Conservation (phyloP, 2,888 invertebrate species). For the Endotricha flammealis region DNA sequence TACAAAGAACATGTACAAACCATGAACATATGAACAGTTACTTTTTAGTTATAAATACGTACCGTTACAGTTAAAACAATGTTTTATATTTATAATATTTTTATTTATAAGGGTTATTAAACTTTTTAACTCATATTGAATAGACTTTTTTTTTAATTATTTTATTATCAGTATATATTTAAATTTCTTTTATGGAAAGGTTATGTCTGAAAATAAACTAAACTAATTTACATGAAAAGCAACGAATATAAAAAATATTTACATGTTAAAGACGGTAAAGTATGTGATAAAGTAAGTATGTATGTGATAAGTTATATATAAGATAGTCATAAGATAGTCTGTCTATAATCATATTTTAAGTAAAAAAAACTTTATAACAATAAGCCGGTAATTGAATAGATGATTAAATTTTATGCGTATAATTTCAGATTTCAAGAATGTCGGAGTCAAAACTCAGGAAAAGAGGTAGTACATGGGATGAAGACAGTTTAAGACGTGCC, state of each 20-base stretch:
- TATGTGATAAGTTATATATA: not conserved
- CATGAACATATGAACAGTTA: too few relatives aligned
- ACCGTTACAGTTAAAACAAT: too few relatives aligned
- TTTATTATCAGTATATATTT: too few relatives aligned
- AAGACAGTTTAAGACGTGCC: conserved; percentile 21
- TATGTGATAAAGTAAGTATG: conserved; percentile 1
- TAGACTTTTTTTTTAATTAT: too few relatives aligned
- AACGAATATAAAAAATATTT: not conserved
- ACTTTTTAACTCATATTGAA: too few relatives aligned
- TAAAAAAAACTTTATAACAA: conserved; percentile 3
- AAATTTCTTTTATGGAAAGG: conserved; percentile 1
- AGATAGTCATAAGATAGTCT: not conserved
- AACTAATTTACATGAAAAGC: not conserved
- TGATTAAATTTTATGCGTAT: conserved; percentile 7
- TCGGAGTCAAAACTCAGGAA: conserved; percentile 6
- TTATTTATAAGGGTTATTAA: too few relatives aligned
- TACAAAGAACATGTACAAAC: too few relatives aligned
- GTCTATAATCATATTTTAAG: not conserved
- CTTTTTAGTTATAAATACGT: too few relatives aligned
- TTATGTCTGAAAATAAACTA: not conserved
- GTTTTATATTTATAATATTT: too few relatives aligned
- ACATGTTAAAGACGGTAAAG: not conserved
- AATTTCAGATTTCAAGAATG: conserved; percentile 6
- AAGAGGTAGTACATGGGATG: conserved; percentile 6
- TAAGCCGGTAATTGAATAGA: conserved; percentile 8